These are phyloP conservation scores for Halictus quadricinctus DNA, from an alignment of 2,888 invertebrate species.

Conservation along the genomic window DNA sequence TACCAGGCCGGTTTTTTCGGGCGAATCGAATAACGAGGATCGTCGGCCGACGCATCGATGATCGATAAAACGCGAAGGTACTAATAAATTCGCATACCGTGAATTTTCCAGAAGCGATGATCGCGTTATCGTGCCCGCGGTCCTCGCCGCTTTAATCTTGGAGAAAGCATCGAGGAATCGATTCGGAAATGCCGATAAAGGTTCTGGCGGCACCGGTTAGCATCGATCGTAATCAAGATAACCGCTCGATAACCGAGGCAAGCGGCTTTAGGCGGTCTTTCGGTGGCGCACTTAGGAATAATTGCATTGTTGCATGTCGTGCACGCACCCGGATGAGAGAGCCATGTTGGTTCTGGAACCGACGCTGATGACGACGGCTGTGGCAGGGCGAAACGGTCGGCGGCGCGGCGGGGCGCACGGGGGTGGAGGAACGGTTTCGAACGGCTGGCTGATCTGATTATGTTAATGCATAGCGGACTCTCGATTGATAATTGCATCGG, in stretches of 20 bases:
- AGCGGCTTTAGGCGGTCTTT: slow-evolving; percentile 56
- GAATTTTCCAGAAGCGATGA: background rate
- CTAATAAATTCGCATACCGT: slow-evolving; percentile 9
- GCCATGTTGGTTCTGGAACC: slow-evolving; percentile 58
- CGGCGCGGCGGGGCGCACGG: background rate
- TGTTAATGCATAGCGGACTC: slow-evolving; percentile 76
- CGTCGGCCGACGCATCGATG: background rate
- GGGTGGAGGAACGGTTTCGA: slow-evolving; percentile 50
- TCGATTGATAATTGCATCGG: slow-evolving; percentile 78
- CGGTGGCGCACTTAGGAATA: slow-evolving; percentile 59
- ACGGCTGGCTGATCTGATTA: slow-evolving; percentile 75
- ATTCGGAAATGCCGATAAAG: background rate
- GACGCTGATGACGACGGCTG: slow-evolving; percentile 49
- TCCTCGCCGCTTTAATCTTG: slow-evolving; percentile 37
- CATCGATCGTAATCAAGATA: slow-evolving; percentile 55
- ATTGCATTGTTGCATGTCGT: slow-evolving; percentile 59
- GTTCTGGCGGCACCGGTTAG: slow-evolving; percentile 3
- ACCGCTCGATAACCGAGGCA: slow-evolving; percentile 46
- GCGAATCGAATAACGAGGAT: background rate
- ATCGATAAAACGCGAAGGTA: background rate
- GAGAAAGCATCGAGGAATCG: slow-evolving; percentile 20
- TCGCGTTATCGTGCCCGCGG: slow-evolving; percentile 2
- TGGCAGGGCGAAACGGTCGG: slow-evolving; percentile 24
- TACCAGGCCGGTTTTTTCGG: background rate
- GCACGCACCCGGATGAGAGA: slow-evolving; percentile 23